Conservation (phyloP, 1,140 invertebrate genomes). For the Temnothorax nylanderi region DNA sequence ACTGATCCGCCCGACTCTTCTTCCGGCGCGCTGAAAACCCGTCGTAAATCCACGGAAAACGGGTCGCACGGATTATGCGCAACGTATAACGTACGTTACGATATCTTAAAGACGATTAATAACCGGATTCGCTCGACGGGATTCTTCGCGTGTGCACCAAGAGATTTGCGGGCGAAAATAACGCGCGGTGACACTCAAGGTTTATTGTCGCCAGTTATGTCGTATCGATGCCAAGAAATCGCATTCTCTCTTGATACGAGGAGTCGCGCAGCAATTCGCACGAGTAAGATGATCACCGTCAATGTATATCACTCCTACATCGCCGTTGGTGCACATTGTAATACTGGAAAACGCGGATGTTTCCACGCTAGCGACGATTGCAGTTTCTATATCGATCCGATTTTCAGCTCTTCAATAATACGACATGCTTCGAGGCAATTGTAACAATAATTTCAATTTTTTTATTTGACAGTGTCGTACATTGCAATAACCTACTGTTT, state of each 20-base stretch:
- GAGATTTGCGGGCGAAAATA: slow-evolving; percentile 24
- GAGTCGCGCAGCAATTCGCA: background rate
- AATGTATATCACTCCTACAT: slow-evolving; percentile 17
- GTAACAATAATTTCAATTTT: background rate
- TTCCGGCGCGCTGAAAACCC: slow-evolving; percentile 20
- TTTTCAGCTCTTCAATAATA: background rate
- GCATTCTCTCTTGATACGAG: background rate
- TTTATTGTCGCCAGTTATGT: slow-evolving; percentile 46
- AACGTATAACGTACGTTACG: slow-evolving; percentile 33
- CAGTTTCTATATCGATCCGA: background rate
- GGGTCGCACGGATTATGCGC: slow-evolving; percentile 29
- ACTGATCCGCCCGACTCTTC: background rate
- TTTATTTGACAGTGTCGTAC: background rate
- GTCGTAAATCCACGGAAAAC: slow-evolving; percentile 33
- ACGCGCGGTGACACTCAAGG: slow-evolving; percentile 12
- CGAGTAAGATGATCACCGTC: background rate
- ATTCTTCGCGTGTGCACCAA: background rate
- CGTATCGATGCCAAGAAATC: slow-evolving; percentile 47
- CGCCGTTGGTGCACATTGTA: background rate
- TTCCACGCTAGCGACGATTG: background rate
- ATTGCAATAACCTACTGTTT: background rate
- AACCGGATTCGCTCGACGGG: background rate
- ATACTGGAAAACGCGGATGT: background rate
- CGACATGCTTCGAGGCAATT: background rate
- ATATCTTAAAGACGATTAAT: slow-evolving; percentile 52